Evolutionary conservation across 2,113 vertebrate genomes (phyloP), one percentile per base, ranked within the genome.

Genomic region (Perccottus glenii): DNA sequence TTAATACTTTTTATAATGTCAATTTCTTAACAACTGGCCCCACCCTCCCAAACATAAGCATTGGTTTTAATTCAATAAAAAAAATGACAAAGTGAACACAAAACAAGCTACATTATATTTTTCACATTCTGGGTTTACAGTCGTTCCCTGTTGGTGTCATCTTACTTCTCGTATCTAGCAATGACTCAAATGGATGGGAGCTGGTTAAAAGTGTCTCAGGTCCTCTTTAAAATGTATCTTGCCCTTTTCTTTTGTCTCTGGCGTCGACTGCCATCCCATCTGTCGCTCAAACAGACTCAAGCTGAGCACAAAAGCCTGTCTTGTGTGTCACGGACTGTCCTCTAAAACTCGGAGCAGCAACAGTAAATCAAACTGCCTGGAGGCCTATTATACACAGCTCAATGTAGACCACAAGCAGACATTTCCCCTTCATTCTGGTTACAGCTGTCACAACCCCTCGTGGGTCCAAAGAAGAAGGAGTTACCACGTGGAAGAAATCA

Each of bases 91-190:
- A 40, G 38, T 40, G 38, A 40, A 14, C 11, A 38, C 19, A 70
- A 33, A 85, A 67, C 80, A 73, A 78, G 59, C 14, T 43, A 50
- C 43, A 43, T 56, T 60, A 36, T 45, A 57, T 10, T 68, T 33
- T 42, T n/a, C 7, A 14, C 42, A n/a, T 55, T 1, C 1, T 5
- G 7, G 11, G 48, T 63, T 10, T 19, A 45, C 6, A 68, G 64
- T 50, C 44, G 61, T 45, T 86, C 81, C 70, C 81, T 67, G 81
- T 79, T 81, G 86, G 67, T 72, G 69, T 75, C 75, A 59, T 81
- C 67, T 15, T 33, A 11, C 35, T 67, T 12, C 49, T 64, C 43
- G 33, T 11, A 56, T 44, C 62, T 61, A 55, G 70, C 77, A 72
- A 85, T 50, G 61, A 65, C 35, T 74, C 46, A 40, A 46, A 68